Evolutionary conservation across 2,113 vertebrate species (phyloP).

Genomic region (Aramus guarauna): DNA sequence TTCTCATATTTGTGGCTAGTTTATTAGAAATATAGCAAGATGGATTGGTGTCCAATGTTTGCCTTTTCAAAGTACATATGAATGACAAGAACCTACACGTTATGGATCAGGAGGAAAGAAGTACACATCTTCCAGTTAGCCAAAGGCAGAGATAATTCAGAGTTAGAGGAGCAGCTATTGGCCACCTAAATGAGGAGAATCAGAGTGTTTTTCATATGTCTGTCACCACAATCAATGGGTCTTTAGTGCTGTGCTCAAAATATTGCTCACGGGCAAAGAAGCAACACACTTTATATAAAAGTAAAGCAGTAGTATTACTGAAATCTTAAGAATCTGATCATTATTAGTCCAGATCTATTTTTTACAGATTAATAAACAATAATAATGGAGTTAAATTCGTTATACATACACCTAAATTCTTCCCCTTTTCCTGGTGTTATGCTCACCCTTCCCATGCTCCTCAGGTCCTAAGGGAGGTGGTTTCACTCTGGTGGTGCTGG

Average conservation of each 20-base stretch:
- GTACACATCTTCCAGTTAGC: neutral
- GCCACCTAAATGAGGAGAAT: neutral
- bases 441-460: neutral
- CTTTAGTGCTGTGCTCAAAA: neutral
- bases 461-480: neutral
- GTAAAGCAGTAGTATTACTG: neutral
- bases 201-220: neutral
- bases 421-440: neutral
- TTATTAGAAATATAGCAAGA: neutral
- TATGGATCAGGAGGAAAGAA: neutral
- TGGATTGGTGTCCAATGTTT: neutral
- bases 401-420: neutral
- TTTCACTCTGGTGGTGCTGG: neutral
- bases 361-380: neutral
- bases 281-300: neutral
- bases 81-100: neutral
- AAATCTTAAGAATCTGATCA: neutral
- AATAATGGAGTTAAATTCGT: neutral
- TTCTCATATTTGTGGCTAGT: neutral
- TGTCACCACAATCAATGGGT: neutral
- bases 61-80: neutral
- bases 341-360: neutral
- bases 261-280: neutral
- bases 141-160: neutral
- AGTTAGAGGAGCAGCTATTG: neutral